These are phyloP conservation scores for Diabrotica undecimpunctata DNA, from an alignment of 1,140 invertebrate species.

Conservation along the genomic window DNA sequence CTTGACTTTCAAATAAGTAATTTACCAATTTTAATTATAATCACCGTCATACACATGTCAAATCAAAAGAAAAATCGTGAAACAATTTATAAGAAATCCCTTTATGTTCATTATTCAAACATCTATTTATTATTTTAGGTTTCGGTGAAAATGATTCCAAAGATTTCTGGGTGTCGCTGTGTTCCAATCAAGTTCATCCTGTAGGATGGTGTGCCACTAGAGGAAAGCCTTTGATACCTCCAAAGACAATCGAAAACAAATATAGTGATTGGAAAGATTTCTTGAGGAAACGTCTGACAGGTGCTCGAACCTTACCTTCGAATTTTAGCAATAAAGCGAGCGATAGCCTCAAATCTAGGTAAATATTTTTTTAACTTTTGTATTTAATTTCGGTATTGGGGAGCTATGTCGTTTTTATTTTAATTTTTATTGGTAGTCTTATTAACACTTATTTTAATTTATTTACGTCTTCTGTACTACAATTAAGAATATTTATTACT, in stretches of 20 bases:
- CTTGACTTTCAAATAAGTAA: no score
- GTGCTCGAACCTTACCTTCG: conserved; percentile 86
- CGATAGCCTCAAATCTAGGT: conserved; percentile 71
- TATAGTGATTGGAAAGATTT: conserved; percentile 96
- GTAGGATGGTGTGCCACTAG: conserved; percentile 96
- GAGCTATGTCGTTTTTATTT: no score
- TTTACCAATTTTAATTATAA: no score
- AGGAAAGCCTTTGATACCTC: conserved; percentile 91
- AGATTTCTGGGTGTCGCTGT: conserved; percentile 95
- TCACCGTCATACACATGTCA: no score
- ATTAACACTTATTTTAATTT: no score
- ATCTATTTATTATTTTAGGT: background rate
- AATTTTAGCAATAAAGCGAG: conserved; percentile 87
- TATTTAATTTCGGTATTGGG: no score
- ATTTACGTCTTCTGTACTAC: no score
- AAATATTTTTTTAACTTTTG: conserved; percentile 13
- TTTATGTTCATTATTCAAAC: background rate
- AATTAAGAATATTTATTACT: no score
- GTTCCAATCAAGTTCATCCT: conserved; percentile 88
- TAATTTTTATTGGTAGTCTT: no score
- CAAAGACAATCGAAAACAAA: conserved; percentile 85
- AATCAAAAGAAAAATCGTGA: background rate
- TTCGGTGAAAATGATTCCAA: conserved; percentile 82
- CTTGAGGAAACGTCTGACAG: conserved; percentile 80
- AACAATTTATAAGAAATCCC: background rate